phyloP scores from a whole-genome alignment of 1,140 invertebrate genomes.

The Chelonus insularis region DNA sequence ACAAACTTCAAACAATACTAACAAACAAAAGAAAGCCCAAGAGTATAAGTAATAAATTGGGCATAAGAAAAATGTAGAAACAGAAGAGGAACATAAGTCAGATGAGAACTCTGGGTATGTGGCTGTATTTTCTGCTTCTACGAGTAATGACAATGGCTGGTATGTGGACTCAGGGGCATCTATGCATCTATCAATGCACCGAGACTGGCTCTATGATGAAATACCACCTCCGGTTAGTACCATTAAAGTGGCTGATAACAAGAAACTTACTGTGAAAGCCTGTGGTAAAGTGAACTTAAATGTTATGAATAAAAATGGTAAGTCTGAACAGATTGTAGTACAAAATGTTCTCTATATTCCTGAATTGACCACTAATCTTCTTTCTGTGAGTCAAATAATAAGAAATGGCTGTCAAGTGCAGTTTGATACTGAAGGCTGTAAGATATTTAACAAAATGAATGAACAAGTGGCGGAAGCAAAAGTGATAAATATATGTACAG shows the following conservation, averaged over 20 bases:
- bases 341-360: constrained; percentile 24
- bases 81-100: not conserved
- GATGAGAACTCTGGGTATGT: not conserved
- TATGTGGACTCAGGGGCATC: constrained; percentile 16
- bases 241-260: constrained; percentile 10
- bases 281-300: not conserved
- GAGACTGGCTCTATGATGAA: too few species aligned
- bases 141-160: not conserved
- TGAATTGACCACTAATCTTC: constrained; percentile 22
- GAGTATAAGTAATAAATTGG: too few species aligned
- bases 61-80: not conserved
- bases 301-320: not conserved
- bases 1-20: constrained; percentile 13
- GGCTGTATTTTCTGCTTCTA: not conserved
- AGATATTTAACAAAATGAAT: not conserved
- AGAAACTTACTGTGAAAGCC: not conserved
- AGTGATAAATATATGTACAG: constrained; percentile 12
- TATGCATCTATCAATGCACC: constrained; percentile 6
- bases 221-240: not conserved
- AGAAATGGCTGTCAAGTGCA: constrained; percentile 12
- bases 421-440: constrained; percentile 7
- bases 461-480: constrained; percentile 7
- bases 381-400: constrained; percentile 28
- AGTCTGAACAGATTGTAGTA: not conserved
- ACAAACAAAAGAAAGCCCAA: constrained; percentile 13